phyloP scores from a whole-genome alignment of 2,113 vertebrate species.

The Galeopterus variegatus region DNA sequence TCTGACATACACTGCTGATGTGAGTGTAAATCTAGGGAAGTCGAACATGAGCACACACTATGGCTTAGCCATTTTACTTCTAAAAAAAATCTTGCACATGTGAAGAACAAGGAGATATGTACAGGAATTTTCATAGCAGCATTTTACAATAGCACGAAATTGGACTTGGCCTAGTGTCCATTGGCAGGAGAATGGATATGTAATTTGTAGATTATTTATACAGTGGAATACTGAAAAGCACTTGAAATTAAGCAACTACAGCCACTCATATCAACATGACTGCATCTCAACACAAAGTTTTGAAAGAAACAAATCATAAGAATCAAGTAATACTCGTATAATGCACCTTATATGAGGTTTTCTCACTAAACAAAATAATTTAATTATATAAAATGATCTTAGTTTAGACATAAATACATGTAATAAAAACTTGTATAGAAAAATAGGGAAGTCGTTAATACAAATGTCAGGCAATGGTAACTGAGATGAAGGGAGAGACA shows the following conservation, averaged over 20 bases:
- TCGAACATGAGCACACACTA: not conserved
- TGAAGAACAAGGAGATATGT: not conserved
- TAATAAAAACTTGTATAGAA: not conserved
- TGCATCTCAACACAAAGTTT: not conserved
- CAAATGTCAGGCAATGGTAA: not conserved
- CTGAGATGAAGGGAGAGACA: not conserved
- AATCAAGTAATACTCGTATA: not conserved
- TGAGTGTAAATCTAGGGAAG: not conserved
- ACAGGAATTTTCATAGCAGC: not conserved
- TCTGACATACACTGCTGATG: not conserved
- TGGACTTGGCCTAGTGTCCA: not conserved
- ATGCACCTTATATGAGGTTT: not conserved
- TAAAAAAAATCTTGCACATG: not conserved
- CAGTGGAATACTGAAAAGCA: not conserved
- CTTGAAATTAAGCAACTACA: not conserved
- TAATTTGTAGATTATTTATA: not conserved
- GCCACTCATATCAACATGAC: not conserved
- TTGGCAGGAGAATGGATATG: not conserved
- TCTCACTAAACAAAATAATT: not conserved
- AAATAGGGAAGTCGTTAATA: conserved; percentile 11
- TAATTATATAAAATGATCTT: not conserved
- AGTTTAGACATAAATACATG: not conserved
- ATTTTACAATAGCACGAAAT: not conserved
- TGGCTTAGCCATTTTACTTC: not conserved
- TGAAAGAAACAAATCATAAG: not conserved